These are phyloP conservation scores for Chunga burmeisteri DNA, from an alignment of 2,113 vertebrate genomes.

Conservation along the genomic window DNA sequence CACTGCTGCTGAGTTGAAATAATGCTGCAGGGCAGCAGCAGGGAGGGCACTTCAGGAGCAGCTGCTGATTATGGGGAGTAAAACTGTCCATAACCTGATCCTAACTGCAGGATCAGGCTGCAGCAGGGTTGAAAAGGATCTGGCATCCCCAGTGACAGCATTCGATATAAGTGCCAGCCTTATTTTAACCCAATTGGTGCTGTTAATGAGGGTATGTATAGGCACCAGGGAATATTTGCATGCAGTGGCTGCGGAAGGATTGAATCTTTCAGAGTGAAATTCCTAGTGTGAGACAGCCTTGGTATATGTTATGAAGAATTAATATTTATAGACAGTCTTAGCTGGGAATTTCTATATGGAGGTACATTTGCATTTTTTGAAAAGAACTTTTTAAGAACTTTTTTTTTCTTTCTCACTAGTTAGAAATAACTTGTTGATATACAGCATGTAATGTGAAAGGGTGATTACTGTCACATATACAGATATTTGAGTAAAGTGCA, in stretches of 20 bases:
- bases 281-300: slow-evolving; percentile 24
- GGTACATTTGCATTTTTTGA: slow-evolving; percentile 12
- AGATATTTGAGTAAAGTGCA: slow-evolving; percentile 34
- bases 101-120: not conserved
- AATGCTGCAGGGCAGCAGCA: accelerated
- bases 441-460: not conserved
- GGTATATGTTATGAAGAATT: slow-evolving; percentile 12
- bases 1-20: accelerated
- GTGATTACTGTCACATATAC: slow-evolving; percentile 6
- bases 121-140: not conserved
- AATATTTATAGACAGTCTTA: slow-evolving; percentile 50
- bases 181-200: not conserved
- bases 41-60: not conserved
- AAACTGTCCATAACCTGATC: not conserved
- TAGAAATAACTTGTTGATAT: slow-evolving; percentile 56
- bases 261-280: not conserved
- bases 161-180: not conserved
- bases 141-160: not conserved
- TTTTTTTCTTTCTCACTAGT: not conserved
- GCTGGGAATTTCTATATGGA: not conserved
- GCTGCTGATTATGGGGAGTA: accelerated
- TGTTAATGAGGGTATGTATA: not conserved
- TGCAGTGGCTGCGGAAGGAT: not conserved
- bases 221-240: not conserved
- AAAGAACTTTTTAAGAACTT: slow-evolving; percentile 12